Evolutionary conservation across 2,888 invertebrate genomes (phyloP).

Genomic region (Clunio marinus): DNA sequence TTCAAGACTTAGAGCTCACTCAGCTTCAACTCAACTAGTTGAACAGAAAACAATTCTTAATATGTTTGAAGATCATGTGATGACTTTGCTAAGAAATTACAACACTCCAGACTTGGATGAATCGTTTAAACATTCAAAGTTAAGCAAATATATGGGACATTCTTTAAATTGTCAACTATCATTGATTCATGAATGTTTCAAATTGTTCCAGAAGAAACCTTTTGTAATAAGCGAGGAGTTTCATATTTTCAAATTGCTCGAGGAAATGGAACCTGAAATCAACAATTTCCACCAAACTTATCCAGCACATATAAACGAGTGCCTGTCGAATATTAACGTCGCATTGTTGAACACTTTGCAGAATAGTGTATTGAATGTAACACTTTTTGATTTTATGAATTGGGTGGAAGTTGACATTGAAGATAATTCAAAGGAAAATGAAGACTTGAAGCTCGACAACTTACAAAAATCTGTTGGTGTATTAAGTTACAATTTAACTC

Average conservation of each 20-base stretch:
- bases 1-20: too few species aligned
- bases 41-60: constrained; percentile 44
- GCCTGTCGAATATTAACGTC: constrained; percentile 44
- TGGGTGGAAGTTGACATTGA: constrained; percentile 46
- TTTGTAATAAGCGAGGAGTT: constrained; percentile 41
- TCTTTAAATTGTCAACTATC: constrained; percentile 44
- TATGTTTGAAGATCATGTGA: constrained; percentile 44
- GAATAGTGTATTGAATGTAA: constrained; percentile 45
- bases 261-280: constrained; percentile 40
- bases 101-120: constrained; percentile 46
- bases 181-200: constrained; percentile 44
- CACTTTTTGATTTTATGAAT: constrained; percentile 45
- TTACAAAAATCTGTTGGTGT: constrained; percentile 45
- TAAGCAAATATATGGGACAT: constrained; percentile 45
- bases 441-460: constrained; percentile 41
- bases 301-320: constrained; percentile 41
- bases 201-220: constrained; percentile 43
- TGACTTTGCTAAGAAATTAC: constrained; percentile 45
- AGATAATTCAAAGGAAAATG: constrained; percentile 28
- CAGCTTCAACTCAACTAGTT: constrained; percentile 42
- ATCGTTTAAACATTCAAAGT: constrained; percentile 43
- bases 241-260: constrained; percentile 43
- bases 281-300: constrained; percentile 33
- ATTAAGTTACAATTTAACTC: constrained; percentile 43
- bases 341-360: constrained; percentile 45